Conservation (phyloP, 2,888 invertebrate genomes). For the Eristalis pertinax region DNA sequence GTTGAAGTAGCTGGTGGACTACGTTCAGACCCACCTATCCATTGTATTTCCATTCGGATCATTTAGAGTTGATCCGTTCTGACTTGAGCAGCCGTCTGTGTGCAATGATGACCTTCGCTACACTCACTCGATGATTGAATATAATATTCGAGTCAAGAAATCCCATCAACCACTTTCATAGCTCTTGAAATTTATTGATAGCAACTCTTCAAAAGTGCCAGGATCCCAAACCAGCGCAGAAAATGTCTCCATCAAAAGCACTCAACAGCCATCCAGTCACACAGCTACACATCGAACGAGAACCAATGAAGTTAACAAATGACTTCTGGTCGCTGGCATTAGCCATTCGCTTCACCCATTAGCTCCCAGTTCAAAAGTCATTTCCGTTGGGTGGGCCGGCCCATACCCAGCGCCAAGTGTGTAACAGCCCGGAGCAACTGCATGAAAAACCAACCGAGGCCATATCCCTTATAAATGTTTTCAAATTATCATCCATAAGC, state of each 20-base stretch:
- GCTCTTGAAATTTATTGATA: too few species aligned
- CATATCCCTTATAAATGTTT: conserved; percentile 58
- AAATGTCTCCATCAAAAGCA: background rate
- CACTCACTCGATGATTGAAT: too few species aligned
- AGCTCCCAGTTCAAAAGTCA: background rate
- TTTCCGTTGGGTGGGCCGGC: background rate
- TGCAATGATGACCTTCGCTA: too few species aligned
- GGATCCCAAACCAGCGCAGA: background rate
- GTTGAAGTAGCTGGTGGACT: too few species aligned
- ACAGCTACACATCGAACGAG: background rate
- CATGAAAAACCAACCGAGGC: background rate
- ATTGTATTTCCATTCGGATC: too few species aligned
- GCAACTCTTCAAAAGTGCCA: too few species aligned
- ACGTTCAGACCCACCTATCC: too few species aligned
- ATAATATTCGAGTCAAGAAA: too few species aligned
- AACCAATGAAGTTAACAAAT: background rate
- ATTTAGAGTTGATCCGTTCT: too few species aligned
- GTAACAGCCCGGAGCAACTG: background rate
- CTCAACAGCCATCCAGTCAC: background rate
- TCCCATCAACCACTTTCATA: too few species aligned
- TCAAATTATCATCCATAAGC: conserved; percentile 68
- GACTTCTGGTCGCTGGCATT: background rate
- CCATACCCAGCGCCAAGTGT: background rate
- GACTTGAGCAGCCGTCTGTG: too few species aligned
- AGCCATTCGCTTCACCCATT: background rate